These are phyloP conservation scores for Psilopogon haemacephalus DNA, from an alignment of 2,113 vertebrate species.

Conservation along the genomic window DNA sequence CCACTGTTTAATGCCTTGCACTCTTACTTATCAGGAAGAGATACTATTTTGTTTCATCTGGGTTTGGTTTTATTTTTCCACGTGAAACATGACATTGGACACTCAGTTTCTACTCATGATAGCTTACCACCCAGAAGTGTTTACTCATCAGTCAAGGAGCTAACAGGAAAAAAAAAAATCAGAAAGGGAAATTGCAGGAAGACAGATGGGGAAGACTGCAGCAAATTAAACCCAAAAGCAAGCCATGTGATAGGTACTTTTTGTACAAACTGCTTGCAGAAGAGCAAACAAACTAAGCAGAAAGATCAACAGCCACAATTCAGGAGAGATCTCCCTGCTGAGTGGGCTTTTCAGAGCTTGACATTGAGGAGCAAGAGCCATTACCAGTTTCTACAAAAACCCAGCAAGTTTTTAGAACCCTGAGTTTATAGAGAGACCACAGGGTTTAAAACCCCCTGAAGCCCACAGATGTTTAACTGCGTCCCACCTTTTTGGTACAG, in stretches of 20 bases:
- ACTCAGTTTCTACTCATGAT: background rate
- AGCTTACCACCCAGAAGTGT: background rate
- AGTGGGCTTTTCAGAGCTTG: background rate
- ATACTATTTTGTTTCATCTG: background rate
- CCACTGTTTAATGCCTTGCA: background rate
- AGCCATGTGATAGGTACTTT: background rate
- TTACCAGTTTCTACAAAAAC: background rate
- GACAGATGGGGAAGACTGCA: background rate
- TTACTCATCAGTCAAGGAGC: background rate
- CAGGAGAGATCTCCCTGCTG: background rate
- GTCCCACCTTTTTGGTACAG: background rate
- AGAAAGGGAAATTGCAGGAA: background rate
- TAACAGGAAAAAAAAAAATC: background rate
- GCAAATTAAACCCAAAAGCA: background rate
- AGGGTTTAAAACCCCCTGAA: too few relatives aligned
- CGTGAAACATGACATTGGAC: background rate
- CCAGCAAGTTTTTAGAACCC: background rate
- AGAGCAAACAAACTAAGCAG: slow-evolving; percentile 5
- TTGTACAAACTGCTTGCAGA: background rate
- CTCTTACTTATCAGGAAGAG: background rate
- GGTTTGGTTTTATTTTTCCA: background rate
- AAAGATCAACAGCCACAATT: background rate
- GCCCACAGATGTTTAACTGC: background rate
- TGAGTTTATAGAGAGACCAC: background rate
- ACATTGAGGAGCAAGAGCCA: background rate